Evolutionary conservation across 92 coral and sea anemone genomes (phyloP), one percentile per base, ranked within the genome.

Genomic region (Zoanthus sansibaricus): DNA sequence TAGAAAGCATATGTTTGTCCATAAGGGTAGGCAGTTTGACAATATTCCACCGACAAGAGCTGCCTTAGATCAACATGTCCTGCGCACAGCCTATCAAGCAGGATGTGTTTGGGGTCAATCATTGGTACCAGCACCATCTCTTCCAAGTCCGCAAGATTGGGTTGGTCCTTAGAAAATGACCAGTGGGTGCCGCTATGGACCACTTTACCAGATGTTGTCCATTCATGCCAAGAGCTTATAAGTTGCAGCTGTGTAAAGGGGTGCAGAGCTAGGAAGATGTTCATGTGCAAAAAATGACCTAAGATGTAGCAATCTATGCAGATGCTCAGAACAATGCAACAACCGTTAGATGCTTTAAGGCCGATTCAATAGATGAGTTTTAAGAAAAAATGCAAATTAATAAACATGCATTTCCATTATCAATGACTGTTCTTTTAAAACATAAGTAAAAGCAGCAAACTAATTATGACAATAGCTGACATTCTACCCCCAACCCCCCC

Each of bases 181-280:
- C 69, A 62, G 69, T 62, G 69, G 69, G 69, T 62, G 69, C 69
- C 69, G 69, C 69, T 62, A 62, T 62, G 69, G 69, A 62, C 69
- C 69, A 21, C 91, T 30, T 72, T 83, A 8, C 91, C 91, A 15
- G 88, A 89, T 55, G 78, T 89, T 17, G 76, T 31, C 48, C 45
- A 55, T 44, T 83, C 87, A 48, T 89, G 91, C 68, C 91, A 84
- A 33, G 88, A 88, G 72, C 91, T 88, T 14, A 78, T 83, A 17
- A 61, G 88, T 47, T 88, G 91, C 52, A 18, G 88, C 73, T 88
- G 91, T 83, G 33, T n/a, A 59, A 88, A 88, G 67, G 91, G 91
- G 74, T 88, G 91, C 72, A 75, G 88, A 44, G n/a, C n/a, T n/a
- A n/a, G 91, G 91, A 73, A 45, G 88, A 18, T 88, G 84, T 54